These are phyloP conservation scores for Glaucomys volans DNA, from an alignment of 2,113 vertebrate genomes.

Conservation along the genomic window DNA sequence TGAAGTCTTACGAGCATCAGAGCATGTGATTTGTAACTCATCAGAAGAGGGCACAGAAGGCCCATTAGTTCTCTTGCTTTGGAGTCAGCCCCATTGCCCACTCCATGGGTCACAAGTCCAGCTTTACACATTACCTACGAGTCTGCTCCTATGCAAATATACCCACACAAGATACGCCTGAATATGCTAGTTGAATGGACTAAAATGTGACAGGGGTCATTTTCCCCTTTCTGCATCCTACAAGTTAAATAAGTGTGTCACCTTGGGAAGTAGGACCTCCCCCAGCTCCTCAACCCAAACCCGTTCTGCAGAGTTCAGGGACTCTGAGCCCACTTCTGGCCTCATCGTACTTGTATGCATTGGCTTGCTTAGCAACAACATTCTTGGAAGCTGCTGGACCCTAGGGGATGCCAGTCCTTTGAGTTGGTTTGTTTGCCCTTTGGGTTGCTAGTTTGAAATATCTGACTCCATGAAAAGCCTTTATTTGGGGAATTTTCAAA, in stretches of 20 bases:
- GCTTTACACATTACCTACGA: not conserved
- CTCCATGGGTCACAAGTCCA: not conserved
- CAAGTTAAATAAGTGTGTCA: not conserved
- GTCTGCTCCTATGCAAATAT: fast-evolving
- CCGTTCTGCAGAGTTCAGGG: not conserved
- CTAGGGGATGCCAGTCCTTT: not conserved
- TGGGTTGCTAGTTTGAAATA: constrained; percentile 11
- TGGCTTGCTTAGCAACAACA: too few relatives aligned
- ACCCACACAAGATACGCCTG: not conserved
- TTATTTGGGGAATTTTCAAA: not conserved
- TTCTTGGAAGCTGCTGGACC: not conserved
- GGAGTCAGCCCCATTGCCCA: not conserved
- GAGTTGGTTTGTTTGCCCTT: not conserved
- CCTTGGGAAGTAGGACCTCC: not conserved
- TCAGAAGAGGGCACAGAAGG: too few relatives aligned
- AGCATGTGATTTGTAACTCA: not conserved
- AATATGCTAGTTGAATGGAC: not conserved
- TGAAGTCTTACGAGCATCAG: fast-evolving
- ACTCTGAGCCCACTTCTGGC: not conserved
- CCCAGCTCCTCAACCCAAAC: fast-evolving
- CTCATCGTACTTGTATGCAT: not conserved
- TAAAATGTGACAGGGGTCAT: not conserved
- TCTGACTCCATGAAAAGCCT: not conserved
- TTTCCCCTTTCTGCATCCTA: not conserved
- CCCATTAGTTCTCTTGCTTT: fast-evolving